Evolutionary conservation across 1,140 invertebrate species (phyloP), one percentile per base, ranked within the genome.

Genomic region (Aleiodes sp.): DNA sequence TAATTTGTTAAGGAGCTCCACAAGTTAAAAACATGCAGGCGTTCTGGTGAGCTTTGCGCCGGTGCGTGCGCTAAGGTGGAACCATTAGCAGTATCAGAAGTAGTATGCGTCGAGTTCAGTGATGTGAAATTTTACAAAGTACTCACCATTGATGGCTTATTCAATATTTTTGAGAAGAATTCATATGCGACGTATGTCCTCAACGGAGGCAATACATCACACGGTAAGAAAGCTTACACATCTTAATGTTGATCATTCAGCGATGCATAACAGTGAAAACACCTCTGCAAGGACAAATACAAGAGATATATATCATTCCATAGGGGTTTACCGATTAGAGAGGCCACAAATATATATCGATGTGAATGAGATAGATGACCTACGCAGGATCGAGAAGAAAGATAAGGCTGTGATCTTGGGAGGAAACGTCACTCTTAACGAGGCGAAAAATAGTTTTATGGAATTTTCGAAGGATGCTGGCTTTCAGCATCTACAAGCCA

Each of bases 311-410:
- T n/a, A n/a, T n/a, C n/a, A n/a, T 39, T 65, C 21, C 39, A 8
- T 80, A 87, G 92, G 92, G 62, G 90, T 93, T 19, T 93, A 90
- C 78, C 86, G 86, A 73, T 82, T 82, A 69, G 75, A 75, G 68
- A 84, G 79, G 74, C 86, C 87, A 8, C 81, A 90, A 70, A 83
- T 91, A 52, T 90, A 91, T 64, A 91, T 96, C 69, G 93, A 95
- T 75, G 82, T 96, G 21, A 91, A 90, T 35, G 89, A 88, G 10
- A 88, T 96, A 28, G 73, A 84, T 9, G 89, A 92, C 46, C 75
- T 96, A 7, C 89, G 88, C 73, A 80, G 85, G 1, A 75, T 87
- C 12, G 79, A 81, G 59, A 86, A 88, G n/a, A 59, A 10, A n/a
- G n/a, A n/a, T n/a, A n/a, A n/a, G n/a, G n/a, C n/a, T n/a, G n/a